Conservation (phyloP, 2,113 vertebrate genomes). For the Rhinopithecus roxellana region DNA sequence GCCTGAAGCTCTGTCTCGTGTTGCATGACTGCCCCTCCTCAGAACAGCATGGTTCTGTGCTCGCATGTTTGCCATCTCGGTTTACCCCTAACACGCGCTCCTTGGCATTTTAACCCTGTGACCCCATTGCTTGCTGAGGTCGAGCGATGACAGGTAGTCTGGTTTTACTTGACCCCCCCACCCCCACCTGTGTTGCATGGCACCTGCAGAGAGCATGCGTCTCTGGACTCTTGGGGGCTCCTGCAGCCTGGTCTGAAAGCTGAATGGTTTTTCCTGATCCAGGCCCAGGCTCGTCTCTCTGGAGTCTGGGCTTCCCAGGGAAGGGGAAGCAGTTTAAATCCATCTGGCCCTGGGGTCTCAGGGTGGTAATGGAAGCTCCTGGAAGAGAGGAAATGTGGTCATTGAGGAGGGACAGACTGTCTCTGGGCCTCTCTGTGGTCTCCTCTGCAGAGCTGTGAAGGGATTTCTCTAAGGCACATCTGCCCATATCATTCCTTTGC, state of each 20-base stretch:
- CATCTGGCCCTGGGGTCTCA: not conserved
- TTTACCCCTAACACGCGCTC: constrained; percentile 18
- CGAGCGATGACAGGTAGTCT: not conserved
- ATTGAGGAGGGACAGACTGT: not conserved
- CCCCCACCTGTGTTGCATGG: constrained; percentile 76
- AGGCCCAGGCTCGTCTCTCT: not conserved
- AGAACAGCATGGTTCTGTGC: constrained; percentile 76
- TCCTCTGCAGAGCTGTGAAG: not conserved
- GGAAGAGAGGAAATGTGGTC: not conserved
- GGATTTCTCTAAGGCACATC: not conserved
- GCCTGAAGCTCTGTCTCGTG: constrained; percentile 47
- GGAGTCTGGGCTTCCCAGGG: not conserved
- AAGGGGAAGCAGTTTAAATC: not conserved
- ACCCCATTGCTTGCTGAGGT: not conserved
- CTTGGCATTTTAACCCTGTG: not conserved
- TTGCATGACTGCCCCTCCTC: constrained; percentile 77
- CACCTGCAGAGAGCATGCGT: constrained; percentile 40
- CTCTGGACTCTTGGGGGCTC: not conserved
- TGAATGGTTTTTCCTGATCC: not conserved
- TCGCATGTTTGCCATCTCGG: constrained; percentile 62
- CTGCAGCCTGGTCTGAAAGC: not conserved
- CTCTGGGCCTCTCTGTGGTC: not conserved
- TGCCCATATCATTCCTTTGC: not conserved
- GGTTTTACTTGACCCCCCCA: not conserved
- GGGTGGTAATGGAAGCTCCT: not conserved